Conservation (phyloP, 2,888 invertebrate genomes). For the Pseudococcus longispinus region DNA sequence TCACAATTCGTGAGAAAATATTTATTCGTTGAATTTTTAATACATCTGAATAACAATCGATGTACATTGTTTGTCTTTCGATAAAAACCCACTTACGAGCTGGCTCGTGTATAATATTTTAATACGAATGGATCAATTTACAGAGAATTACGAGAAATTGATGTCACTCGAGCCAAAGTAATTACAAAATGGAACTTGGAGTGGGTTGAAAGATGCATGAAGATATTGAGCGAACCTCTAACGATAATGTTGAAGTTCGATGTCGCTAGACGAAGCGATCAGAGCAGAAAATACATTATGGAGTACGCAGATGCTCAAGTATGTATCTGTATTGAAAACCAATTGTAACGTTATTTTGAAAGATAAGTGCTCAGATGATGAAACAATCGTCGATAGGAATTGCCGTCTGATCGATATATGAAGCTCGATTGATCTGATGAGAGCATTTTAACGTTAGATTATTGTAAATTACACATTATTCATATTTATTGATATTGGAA, state of each 20-base stretch:
- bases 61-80: background rate
- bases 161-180: conserved; percentile 64
- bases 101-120: no score
- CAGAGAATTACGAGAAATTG: conserved; percentile 67
- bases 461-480: background rate
- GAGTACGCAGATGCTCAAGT: conserved; percentile 69
- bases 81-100: no score
- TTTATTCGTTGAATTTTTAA: background rate
- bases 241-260: conserved; percentile 69
- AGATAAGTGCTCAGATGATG: background rate
- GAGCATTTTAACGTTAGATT: background rate
- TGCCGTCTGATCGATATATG: conserved; percentile 16
- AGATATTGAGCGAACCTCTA: conserved; percentile 60
- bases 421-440: background rate
- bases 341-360: background rate
- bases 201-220: conserved; percentile 66
- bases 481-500: background rate
- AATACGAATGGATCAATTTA: conserved; percentile 56
- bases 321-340: conserved; percentile 56
- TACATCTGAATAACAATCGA: background rate
- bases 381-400: background rate
- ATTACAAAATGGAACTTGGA: conserved; percentile 66
- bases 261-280: conserved; percentile 68
- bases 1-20: background rate
- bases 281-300: conserved; percentile 68